phyloP scores from a whole-genome alignment of 2,113 vertebrate species.

The Sphyrna mokarran region DNA sequence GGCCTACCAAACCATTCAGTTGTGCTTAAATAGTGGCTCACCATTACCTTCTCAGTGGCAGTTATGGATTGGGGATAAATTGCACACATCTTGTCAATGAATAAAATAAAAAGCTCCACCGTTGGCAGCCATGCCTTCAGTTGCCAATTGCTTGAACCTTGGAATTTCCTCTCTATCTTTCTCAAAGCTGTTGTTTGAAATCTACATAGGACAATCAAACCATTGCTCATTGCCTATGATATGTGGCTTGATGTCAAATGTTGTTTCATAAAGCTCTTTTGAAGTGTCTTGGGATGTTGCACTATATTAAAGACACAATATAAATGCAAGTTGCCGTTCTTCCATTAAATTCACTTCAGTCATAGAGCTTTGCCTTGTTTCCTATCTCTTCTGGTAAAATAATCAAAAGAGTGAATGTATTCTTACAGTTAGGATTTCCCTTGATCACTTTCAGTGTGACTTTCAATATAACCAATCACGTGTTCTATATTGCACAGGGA shows the following conservation, averaged over 20 bases:
- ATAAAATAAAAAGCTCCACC: background rate
- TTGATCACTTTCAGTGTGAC: background rate
- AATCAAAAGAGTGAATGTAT: background rate
- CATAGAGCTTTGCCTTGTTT: background rate
- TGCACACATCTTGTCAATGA: background rate
- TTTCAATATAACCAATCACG: background rate
- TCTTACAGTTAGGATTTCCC: background rate
- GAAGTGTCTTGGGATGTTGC: background rate
- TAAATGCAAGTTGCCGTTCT: background rate
- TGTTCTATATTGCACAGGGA: background rate
- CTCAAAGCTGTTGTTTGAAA: too few relatives aligned
- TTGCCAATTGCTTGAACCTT: too few relatives aligned
- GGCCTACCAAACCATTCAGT: background rate
- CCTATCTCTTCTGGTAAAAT: background rate
- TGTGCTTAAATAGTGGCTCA: background rate
- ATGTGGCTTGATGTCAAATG: background rate
- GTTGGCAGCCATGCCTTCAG: too few relatives aligned
- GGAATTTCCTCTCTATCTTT: too few relatives aligned
- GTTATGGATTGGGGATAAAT: background rate
- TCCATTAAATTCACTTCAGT: background rate
- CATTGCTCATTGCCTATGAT: background rate
- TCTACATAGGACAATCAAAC: too few relatives aligned
- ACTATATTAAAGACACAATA: background rate
- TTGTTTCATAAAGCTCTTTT: background rate
- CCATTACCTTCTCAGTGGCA: background rate